Evolutionary conservation across 2,797 vertebrate genomes (phyloP).

Genomic region (Galagoides demidoff): DNA sequence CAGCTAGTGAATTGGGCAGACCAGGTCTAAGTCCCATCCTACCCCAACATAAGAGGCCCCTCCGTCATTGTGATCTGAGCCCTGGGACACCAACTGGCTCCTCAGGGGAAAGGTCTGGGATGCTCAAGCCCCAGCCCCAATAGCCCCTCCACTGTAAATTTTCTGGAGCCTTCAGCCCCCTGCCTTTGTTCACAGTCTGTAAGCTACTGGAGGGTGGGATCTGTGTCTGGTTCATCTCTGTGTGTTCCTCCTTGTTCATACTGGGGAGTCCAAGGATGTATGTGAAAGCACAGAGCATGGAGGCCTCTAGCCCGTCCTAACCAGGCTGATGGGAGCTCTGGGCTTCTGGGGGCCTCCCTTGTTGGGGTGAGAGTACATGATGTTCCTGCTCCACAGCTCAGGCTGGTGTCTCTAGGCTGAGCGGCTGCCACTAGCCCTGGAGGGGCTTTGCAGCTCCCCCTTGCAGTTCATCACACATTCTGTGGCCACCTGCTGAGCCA

Average conservation of each 20-base stretch:
- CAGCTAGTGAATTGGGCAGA: neutral
- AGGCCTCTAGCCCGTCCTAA: neutral
- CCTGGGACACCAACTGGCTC: neutral
- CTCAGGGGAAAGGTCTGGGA: neutral
- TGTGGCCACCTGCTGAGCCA: slow-evolving; percentile 44
- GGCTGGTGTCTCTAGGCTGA: neutral
- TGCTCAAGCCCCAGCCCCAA: too few relatives aligned
- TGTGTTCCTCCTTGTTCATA: neutral
- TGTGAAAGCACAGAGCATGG: neutral
- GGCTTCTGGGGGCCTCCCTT: neutral
- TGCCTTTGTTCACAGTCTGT: neutral
- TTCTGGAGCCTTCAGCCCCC: neutral
- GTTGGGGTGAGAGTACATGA: neutral
- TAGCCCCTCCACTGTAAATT: neutral
- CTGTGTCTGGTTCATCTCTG: neutral
- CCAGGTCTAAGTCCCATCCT: too few relatives aligned
- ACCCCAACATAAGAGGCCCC: neutral
- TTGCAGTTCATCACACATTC: neutral
- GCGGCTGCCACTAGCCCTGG: neutral
- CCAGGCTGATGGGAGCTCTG: neutral
- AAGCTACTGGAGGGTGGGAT: neutral
- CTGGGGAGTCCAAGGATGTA: neutral
- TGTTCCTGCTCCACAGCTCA: neutral
- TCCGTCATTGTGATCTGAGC: neutral
- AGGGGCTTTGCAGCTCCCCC: neutral